Base-by-base conservation (phyloP, 2,113 vertebrate species). In the Cervus canadensis region DNA sequence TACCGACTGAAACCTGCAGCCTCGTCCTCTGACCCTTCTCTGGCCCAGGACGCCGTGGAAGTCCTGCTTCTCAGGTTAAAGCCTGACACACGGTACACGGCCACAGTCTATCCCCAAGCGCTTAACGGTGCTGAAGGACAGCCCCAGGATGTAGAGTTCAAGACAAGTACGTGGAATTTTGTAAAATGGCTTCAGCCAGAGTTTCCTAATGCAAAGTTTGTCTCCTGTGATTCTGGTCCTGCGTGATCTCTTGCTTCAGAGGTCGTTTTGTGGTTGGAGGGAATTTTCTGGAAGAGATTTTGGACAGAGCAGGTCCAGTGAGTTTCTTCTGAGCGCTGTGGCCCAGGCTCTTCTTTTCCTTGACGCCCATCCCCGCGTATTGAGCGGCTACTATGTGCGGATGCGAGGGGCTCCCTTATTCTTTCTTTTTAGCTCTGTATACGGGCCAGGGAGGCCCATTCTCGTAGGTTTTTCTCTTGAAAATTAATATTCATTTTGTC, bases 101-200 rank as follows among this genome's bases (percentile, higher is more conserved):
- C 89, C 87, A 57, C 89, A 0, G 59, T 98, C 40, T 97, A 96
- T 57, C 64, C 97, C 28, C 97, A 5, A 60, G 85, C 93, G 6
- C 23, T 2, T 2, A 16, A 33, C 8, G 93, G 74, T 71, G 33
- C 26, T 0, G 89, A 98, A 50, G 98, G 97, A 30, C 40, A 36
- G 30, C 82, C 91, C 33, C 11, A 0, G 43, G 0, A 0, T 6
- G 0, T 2, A 12, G 5, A 4, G 0, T 98, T 98, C 81, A 45
- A 1, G 12, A 98, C 97, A 76, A 23, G 98, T 98, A 98, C 2
- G 98, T 94, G 57, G 52, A 19, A 1, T 60, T 96, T 87, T 48
- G 56, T 11, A 15, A 26, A 8, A 60, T 11, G 45, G 21, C 28
- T n/a, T 33, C 36, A 50, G 74, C 43, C 33, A 12, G 86, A 67